Conservation (phyloP, 2,888 invertebrate genomes). For the Spilarctia lutea region DNA sequence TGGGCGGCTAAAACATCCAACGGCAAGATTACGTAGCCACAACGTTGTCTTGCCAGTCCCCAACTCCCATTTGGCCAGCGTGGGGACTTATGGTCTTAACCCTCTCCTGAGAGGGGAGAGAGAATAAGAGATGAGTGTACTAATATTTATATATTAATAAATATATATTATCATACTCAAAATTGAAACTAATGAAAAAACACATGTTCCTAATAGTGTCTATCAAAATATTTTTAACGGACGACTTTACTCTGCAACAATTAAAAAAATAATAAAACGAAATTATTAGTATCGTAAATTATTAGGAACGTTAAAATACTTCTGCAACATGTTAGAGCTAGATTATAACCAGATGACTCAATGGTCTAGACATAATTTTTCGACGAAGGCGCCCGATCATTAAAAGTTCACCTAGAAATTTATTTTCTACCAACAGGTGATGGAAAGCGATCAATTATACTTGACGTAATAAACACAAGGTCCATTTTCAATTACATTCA, state of each 20-base stretch:
- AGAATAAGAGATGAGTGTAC: too few relatives aligned
- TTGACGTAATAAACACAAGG: neutral
- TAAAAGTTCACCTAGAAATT: neutral
- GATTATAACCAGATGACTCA: constrained; percentile 4
- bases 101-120: too few relatives aligned
- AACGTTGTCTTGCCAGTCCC: too few relatives aligned
- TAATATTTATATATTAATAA: too few relatives aligned
- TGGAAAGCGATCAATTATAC: neutral
- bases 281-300: neutral
- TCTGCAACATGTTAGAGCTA: constrained; percentile 2
- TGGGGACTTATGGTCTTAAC: too few relatives aligned
- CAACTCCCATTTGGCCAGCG: too few relatives aligned
- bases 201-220: neutral
- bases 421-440: neutral
- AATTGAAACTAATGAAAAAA: neutral
- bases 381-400: neutral
- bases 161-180: too few relatives aligned
- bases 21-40: too few relatives aligned
- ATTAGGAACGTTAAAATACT: constrained; percentile 3
- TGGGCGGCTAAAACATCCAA: too few relatives aligned
- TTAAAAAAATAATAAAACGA: neutral
- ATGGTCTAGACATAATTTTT: constrained; percentile 4
- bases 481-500: neutral
- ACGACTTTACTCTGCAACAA: neutral
- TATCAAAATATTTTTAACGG: neutral